phyloP scores from a whole-genome alignment of 92 coral and sea anemone species.

The Umimayanthus kanabou region DNA sequence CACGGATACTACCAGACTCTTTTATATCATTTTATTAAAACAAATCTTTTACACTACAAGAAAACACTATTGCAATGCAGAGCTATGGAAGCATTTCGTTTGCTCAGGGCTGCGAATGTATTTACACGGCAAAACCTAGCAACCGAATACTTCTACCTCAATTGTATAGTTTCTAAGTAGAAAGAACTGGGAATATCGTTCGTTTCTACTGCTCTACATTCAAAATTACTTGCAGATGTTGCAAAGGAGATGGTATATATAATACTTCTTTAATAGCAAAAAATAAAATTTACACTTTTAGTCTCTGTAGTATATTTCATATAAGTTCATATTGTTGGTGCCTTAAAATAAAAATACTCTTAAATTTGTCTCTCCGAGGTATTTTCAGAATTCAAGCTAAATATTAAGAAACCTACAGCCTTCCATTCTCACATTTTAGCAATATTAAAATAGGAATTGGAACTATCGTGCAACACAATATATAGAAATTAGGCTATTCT shows the following conservation, averaged over 20 bases:
- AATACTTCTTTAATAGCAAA: conserved; percentile 92
- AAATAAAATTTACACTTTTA: conserved; percentile 94
- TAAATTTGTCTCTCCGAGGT: conserved; percentile 76
- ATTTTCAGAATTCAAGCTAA: conserved; percentile 71
- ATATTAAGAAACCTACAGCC: conserved; percentile 71
- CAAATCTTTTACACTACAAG: conserved; percentile 69
- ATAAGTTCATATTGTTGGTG: conserved; percentile 88
- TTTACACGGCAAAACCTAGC: conserved; percentile 21
- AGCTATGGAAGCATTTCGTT: conserved; percentile 36
- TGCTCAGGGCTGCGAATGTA: conserved; percentile 17
- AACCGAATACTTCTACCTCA: conserved; percentile 40
- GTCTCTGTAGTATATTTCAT: conserved; percentile 79
- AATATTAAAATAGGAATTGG: conserved; percentile 87
- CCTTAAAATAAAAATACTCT: conserved; percentile 97
- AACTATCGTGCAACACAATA: conserved; percentile 96
- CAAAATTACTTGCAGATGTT: conserved; percentile 37
- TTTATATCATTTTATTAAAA: conserved; percentile 80
- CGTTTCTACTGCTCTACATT: conserved; percentile 16
- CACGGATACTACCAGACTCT: conserved; percentile 60
- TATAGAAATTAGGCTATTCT: conserved; percentile 95
- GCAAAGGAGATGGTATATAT: conserved; percentile 50
- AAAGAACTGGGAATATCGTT: not conserved
- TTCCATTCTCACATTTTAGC: conserved; percentile 68
- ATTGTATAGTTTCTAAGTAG: conserved; percentile 26
- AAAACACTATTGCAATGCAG: conserved; percentile 13